These are phyloP conservation scores for Diabrotica balteata DNA, from an alignment of 2,888 invertebrate genomes.

Conservation along the genomic window DNA sequence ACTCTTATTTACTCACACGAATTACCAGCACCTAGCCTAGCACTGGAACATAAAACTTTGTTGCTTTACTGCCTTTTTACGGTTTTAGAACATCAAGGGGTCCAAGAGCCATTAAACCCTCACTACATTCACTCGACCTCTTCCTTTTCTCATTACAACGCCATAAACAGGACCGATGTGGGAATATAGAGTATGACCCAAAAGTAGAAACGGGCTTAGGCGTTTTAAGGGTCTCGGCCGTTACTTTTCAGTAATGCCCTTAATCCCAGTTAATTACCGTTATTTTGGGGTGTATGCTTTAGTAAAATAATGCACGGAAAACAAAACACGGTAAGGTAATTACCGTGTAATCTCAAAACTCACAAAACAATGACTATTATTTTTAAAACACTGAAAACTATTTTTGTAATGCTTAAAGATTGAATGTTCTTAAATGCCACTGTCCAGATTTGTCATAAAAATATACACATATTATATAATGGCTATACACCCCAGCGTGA, in stretches of 20 bases:
- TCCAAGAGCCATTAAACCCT: conserved; percentile 5
- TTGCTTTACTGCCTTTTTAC: conserved; percentile 3
- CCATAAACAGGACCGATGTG: conserved; percentile 8
- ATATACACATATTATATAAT: too few species aligned
- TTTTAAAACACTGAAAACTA: not conserved
- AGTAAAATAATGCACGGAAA: too few species aligned
- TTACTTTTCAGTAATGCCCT: not conserved
- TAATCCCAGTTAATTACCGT: not conserved
- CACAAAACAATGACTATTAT: not conserved
- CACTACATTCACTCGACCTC: conserved; percentile 11
- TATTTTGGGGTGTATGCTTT: too few species aligned
- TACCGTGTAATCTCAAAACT: too few species aligned
- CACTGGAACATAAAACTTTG: not conserved
- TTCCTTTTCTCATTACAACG: conserved; percentile 9
- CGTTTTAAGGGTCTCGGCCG: not conserved
- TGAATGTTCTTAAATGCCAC: too few species aligned
- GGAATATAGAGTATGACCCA: not conserved
- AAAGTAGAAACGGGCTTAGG: not conserved
- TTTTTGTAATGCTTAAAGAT: too few species aligned
- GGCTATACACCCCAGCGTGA: too few species aligned
- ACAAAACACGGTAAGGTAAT: too few species aligned
- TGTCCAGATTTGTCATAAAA: too few species aligned
- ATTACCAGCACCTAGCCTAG: not conserved
- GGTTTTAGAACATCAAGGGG: not conserved
- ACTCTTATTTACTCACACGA: too few species aligned